These are phyloP conservation scores for Taenaris catops DNA, from an alignment of 2,888 invertebrate species.

Conservation along the genomic window DNA sequence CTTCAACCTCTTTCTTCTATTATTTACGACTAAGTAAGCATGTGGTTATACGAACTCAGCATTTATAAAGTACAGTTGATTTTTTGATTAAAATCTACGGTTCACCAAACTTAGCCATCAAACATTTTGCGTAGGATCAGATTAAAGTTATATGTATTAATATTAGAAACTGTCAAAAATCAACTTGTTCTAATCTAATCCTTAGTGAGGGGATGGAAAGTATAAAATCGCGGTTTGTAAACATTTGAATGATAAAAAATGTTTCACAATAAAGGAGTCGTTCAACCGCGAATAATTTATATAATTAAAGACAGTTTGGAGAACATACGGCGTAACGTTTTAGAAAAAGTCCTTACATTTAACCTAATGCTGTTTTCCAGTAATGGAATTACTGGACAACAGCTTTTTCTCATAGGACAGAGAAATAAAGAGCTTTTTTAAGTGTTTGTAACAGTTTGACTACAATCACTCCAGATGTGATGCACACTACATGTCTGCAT, in stretches of 20 bases:
- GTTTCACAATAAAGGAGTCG: slow-evolving; percentile 48
- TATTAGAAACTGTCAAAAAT: slow-evolving; percentile 11
- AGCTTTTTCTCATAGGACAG: no score
- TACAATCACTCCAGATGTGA: no score
- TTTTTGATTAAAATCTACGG: slow-evolving; percentile 40
- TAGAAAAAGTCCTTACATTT: no score
- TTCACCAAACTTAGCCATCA: slow-evolving; percentile 35
- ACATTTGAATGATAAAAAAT: slow-evolving; percentile 38
- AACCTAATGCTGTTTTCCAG: no score
- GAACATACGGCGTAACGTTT: slow-evolving; percentile 30
- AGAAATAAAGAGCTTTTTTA: no score
- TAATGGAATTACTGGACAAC: no score
- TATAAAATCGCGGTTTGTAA: slow-evolving; percentile 17
- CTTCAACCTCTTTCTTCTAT: background rate
- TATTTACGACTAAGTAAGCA: background rate
- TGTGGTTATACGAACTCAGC: background rate
- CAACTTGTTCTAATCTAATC: slow-evolving; percentile 19
- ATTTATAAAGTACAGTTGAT: slow-evolving; percentile 10
- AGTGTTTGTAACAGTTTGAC: no score
- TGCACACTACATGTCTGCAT: no score
- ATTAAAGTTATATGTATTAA: slow-evolving; percentile 40
- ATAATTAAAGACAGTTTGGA: slow-evolving; percentile 40
- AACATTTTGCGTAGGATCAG: slow-evolving; percentile 39
- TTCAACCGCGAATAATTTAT: slow-evolving; percentile 43
- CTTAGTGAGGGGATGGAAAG: slow-evolving; percentile 18